These are phyloP conservation scores for Strongylocentrotus purpuratus DNA, from an alignment of 35 echinoderm and acorn worm species.

Conservation along the genomic window DNA sequence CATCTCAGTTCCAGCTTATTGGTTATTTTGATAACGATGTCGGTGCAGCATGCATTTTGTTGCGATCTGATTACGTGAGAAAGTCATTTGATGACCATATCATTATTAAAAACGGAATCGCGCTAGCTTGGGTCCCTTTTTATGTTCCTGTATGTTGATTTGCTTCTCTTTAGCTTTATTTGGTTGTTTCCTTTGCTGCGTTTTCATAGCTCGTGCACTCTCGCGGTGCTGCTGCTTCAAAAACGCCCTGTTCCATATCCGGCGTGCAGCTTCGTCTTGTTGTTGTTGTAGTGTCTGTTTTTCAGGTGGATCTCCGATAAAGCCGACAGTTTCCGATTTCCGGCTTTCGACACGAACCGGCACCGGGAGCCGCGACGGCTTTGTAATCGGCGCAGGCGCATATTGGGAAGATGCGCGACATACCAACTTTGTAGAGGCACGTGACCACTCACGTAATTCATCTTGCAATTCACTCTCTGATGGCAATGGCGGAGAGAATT, in stretches of 20 bases:
- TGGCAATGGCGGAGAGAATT: not conserved
- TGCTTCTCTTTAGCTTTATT: not conserved
- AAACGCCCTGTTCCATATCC: not conserved
- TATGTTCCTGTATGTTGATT: conserved; percentile 5
- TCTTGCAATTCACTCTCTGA: not conserved
- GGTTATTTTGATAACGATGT: too few species aligned
- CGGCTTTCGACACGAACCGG: not conserved
- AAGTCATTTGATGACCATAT: too few species aligned
- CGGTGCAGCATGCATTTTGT: too few species aligned
- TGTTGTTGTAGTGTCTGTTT: not conserved
- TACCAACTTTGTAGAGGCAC: not conserved
- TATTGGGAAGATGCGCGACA: not conserved
- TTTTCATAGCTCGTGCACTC: not conserved
- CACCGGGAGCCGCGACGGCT: not conserved
- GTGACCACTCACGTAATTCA: not conserved
- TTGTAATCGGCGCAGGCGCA: not conserved
- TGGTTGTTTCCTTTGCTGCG: not conserved
- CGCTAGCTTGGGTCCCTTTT: not conserved
- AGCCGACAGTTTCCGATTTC: not conserved
- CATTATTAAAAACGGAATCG: not conserved
- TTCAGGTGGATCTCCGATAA: not conserved
- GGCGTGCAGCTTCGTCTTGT: not conserved
- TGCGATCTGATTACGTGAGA: too few species aligned
- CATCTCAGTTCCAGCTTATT: too few species aligned
- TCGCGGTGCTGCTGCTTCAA: not conserved